These are phyloP conservation scores for Xestia ashworthii DNA, from an alignment of 2,888 invertebrate genomes.

Conservation along the genomic window DNA sequence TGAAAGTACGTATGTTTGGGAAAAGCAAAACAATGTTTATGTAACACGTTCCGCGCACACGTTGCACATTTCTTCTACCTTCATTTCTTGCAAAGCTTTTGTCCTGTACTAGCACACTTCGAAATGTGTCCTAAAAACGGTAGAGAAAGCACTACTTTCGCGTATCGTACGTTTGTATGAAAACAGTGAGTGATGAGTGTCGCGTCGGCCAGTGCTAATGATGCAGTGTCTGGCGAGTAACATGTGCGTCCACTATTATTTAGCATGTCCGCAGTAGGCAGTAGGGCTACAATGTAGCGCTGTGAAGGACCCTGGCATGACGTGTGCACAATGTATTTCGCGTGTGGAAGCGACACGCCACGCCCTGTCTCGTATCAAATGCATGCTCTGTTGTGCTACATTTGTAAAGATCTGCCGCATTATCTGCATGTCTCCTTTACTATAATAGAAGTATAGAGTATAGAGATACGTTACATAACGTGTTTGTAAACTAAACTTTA, in stretches of 20 bases:
- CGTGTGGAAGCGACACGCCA: slow-evolving; percentile 64
- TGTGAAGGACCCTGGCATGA: slow-evolving; percentile 56
- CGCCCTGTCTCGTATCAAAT: slow-evolving; percentile 64
- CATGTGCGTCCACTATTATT: slow-evolving; percentile 56
- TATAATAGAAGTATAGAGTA: not conserved
- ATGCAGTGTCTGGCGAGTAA: slow-evolving; percentile 49
- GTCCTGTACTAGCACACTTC: slow-evolving; percentile 41
- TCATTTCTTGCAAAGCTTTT: slow-evolving; percentile 54
- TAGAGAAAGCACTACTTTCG: slow-evolving; percentile 53
- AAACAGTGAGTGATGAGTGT: slow-evolving; percentile 47
- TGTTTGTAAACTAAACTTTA: not conserved
- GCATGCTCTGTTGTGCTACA: slow-evolving; percentile 46
- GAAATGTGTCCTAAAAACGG: slow-evolving; percentile 48
- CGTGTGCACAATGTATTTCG: slow-evolving; percentile 60
- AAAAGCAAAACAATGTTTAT: slow-evolving; percentile 64
- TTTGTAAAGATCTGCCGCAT: slow-evolving; percentile 35
- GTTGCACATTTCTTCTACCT: slow-evolving; percentile 60
- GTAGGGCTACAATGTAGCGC: slow-evolving; percentile 29
- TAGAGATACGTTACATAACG: not conserved
- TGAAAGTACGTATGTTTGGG: slow-evolving; percentile 56
- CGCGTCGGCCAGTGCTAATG: slow-evolving; percentile 52
- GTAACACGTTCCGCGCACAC: slow-evolving; percentile 54
- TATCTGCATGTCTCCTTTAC: slow-evolving; percentile 24
- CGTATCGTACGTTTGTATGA: slow-evolving; percentile 15
- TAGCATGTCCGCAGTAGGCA: slow-evolving; percentile 53